Base-by-base conservation (phyloP, 1,140 invertebrate species). In the Hycleus phaleratus region DNA sequence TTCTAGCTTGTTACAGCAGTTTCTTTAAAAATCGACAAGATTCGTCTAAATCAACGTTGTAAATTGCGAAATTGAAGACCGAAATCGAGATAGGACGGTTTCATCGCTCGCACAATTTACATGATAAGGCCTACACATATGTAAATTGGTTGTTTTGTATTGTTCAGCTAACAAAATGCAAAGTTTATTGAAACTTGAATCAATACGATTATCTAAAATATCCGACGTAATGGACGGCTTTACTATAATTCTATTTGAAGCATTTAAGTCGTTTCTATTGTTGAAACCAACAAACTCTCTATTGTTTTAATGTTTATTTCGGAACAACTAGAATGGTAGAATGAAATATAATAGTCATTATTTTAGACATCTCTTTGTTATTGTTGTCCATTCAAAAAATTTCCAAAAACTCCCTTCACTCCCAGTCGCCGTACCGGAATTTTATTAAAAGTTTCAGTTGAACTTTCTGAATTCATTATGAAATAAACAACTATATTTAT, bases 281-380 rank as follows among this genome's bases (percentile, higher is more conserved):
- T 49, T 49, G 26, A 44, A 26, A 8, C 32, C 58, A 48, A 46
- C 52, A 42, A 55, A 54, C 58, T 32, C 42, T 55, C 58, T 46
- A 60, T 60, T 60, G 58, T 60, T 60, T 56, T 45, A 58, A 44
- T 60, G 58, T 60, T 60, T 54, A 60, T 60, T 60, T 56, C 58
- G 43, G 58, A 47, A 46, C 44, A 46, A 50, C 52, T 43, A 56
- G 43, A 56, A 56, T 60, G 58, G 46, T 42, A 42, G 46, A 49
- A 48, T 60, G 58, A 60, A 56, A 60, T 60, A 60, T 60, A 48
- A 48, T 39, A 52, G 58, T 60, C 58, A 60, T 60, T 60, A 60
- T 60, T 32, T 55, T 42, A 60, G 51, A 50, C 51, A 53, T 45
- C 58, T 56, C 58, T 60, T 60, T 60, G 58, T 60, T 60, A 49